These are phyloP conservation scores for Eubasilissa regina DNA, from an alignment of 1,140 invertebrate genomes.

Conservation along the genomic window DNA sequence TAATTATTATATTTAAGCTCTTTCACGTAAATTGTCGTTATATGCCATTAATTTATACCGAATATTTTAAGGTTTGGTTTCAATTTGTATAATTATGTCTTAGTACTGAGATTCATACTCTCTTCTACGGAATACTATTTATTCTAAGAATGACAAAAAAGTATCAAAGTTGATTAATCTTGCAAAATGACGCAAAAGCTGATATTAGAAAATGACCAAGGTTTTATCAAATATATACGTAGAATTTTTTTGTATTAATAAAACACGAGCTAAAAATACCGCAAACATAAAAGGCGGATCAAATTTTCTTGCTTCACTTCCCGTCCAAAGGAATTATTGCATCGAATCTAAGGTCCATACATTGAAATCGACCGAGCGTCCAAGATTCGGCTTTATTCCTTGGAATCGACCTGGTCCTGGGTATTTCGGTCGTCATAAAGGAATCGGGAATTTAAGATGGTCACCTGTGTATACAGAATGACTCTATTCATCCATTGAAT, in stretches of 20 bases:
- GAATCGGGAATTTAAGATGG: background rate
- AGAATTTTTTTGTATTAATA: background rate
- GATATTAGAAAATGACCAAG: too few relatives aligned
- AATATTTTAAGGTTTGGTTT: too few relatives aligned
- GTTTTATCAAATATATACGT: too few relatives aligned
- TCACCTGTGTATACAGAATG: conserved; percentile 27
- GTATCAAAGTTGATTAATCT: too few relatives aligned
- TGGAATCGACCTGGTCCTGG: background rate
- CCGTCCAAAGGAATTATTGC: conserved; percentile 12
- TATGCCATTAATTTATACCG: too few relatives aligned
- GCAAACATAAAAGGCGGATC: conserved; percentile 23
- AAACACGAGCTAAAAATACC: background rate
- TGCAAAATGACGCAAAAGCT: too few relatives aligned
- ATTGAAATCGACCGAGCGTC: conserved; percentile 19
- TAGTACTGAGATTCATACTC: too few relatives aligned
- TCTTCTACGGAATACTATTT: too few relatives aligned
- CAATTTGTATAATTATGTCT: too few relatives aligned
- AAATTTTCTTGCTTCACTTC: conserved; percentile 32
- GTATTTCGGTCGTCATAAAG: conserved; percentile 20
- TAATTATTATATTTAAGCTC: too few relatives aligned
- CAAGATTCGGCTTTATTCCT: conserved; percentile 16
- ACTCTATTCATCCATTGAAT: conserved; percentile 6
- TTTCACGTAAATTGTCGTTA: too few relatives aligned
- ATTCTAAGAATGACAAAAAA: too few relatives aligned
- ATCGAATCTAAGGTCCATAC: background rate